These are phyloP conservation scores for Patiria pectinifera DNA, from an alignment of 53 echinoderm and acorn worm species.

Conservation along the genomic window DNA sequence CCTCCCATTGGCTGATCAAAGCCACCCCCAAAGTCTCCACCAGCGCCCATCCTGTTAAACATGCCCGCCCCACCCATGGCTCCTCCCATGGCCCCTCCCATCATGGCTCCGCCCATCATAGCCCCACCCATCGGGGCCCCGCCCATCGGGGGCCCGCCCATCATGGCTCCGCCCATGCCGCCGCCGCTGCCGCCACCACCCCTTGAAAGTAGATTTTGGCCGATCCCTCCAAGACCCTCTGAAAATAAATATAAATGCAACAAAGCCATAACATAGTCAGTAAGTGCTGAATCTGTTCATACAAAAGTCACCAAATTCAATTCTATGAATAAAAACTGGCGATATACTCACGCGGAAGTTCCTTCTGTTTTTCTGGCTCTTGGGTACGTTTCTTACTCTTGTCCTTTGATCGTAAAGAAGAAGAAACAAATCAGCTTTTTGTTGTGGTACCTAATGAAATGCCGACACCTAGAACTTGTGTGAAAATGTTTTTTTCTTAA, in stretches of 20 bases:
- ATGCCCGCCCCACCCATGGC: conserved; percentile 27
- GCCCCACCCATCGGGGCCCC: conserved; percentile 19
- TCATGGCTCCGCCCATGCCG: conserved; percentile 15
- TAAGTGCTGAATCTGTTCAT: not conserved
- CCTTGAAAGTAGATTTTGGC: conserved; percentile 72
- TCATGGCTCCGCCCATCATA: not conserved
- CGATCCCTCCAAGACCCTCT: conserved; percentile 81
- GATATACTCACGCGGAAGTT: conserved; percentile 41
- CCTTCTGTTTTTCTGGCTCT: conserved; percentile 2
- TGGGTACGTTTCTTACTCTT: conserved; percentile 22
- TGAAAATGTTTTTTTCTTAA: too few relatives aligned
- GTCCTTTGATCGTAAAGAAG: conserved; percentile 20
- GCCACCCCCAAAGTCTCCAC: conserved; percentile 33
- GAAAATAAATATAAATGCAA: not conserved
- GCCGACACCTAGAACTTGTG: not conserved
- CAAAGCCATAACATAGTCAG: not conserved
- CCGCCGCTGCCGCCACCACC: conserved; percentile 15
- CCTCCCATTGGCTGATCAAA: conserved; percentile 50
- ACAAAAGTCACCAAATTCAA: not conserved
- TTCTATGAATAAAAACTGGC: not conserved
- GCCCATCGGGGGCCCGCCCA: conserved; percentile 49
- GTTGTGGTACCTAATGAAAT: not conserved
- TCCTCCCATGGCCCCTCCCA: conserved; percentile 31
- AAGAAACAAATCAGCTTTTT: not conserved
- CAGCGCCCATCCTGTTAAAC: not conserved